These are phyloP conservation scores for Macquaria ambigua DNA, from an alignment of 2,113 vertebrate genomes.

Conservation along the genomic window DNA sequence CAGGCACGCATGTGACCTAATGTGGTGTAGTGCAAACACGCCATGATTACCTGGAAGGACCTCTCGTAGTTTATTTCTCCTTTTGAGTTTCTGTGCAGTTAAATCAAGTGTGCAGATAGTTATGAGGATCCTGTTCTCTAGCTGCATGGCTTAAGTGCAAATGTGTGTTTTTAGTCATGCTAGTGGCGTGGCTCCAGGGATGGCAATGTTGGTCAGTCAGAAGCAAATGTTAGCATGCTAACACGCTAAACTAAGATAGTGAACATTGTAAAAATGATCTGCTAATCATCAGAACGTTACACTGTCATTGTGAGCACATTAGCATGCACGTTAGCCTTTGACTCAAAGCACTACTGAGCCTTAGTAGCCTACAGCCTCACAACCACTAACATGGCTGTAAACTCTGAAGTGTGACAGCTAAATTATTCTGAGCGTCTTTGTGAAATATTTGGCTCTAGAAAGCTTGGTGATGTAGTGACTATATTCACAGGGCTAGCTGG, in stretches of 20 bases:
- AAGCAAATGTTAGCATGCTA: background rate
- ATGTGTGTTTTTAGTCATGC: background rate
- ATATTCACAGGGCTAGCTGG: background rate
- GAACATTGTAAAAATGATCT: background rate
- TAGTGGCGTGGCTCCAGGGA: background rate
- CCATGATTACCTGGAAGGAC: background rate
- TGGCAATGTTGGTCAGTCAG: background rate
- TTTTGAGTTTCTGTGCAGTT: background rate
- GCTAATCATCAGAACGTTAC: background rate
- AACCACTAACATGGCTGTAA: too few relatives aligned
- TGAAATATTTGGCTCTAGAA: too few relatives aligned
- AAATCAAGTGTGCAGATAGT: background rate
- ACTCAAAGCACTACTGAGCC: too few relatives aligned
- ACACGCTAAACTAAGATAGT: background rate
- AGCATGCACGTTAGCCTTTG: background rate
- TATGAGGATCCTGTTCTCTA: background rate
- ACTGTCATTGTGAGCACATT: background rate
- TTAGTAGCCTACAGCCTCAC: too few relatives aligned
- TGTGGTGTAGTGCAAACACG: background rate
- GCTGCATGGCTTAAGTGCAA: too few relatives aligned
- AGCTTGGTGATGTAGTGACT: background rate
- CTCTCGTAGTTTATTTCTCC: background rate
- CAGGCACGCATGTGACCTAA: background rate
- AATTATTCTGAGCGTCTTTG: too few relatives aligned
- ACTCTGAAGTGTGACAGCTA: too few relatives aligned